Percentiles rank a stretch among this genome's conserved stretches.
These are phyloP conservation scores for Himalopsyche japonica DNA, from an alignment of 2,888 invertebrate species.

Conservation along the genomic window DNA sequence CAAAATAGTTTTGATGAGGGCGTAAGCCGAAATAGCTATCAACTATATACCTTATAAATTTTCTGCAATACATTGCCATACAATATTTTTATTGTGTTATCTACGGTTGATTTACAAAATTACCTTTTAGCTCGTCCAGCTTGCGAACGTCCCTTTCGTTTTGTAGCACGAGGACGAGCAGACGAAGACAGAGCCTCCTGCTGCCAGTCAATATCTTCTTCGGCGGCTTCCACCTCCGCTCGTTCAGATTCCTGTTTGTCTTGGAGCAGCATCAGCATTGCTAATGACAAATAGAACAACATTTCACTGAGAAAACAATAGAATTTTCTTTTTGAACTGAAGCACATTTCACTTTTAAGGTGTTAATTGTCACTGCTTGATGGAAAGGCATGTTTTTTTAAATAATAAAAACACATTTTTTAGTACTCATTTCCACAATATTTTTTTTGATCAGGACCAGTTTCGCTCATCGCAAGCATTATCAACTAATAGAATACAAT, in stretches of 20 bases:
- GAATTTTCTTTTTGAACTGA: neutral
- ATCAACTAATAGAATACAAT: too few species aligned
- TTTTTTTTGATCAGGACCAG: too few species aligned
- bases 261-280: slow-evolving; percentile 53
- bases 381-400: too few species aligned
- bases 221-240: slow-evolving; percentile 43
- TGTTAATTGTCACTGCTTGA: too few species aligned
- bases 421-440: too few species aligned
- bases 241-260: slow-evolving; percentile 50
- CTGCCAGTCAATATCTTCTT: slow-evolving; percentile 54
- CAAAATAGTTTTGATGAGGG: neutral
- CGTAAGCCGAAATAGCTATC: neutral
- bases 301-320: neutral
- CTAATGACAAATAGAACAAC: slow-evolving; percentile 42
- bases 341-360: too few species aligned
- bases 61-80: too few species aligned
- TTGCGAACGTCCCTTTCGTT: slow-evolving; percentile 44
- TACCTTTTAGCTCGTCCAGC: slow-evolving; percentile 43
- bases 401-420: too few species aligned
- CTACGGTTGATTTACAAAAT: too few species aligned
- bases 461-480: too few species aligned
- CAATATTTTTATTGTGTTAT: too few species aligned
- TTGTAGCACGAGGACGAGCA: slow-evolving; percentile 39
- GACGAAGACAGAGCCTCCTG: slow-evolving; percentile 43
- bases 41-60: too few species aligned